phyloP scores from a whole-genome alignment of 1,140 invertebrate genomes.

The Drosophila quadrilineata region DNA sequence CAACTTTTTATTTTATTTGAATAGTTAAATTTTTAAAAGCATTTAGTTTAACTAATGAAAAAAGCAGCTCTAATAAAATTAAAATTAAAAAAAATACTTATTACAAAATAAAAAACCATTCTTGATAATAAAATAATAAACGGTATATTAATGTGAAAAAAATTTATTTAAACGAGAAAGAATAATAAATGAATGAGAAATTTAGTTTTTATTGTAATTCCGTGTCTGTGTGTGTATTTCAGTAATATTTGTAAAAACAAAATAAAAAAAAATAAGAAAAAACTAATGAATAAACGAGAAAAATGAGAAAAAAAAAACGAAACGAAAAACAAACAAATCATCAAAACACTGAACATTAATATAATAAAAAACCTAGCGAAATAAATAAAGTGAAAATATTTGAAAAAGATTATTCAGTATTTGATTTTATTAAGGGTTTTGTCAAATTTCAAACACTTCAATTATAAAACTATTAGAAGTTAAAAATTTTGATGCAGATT shows the following conservation, averaged over 20 bases:
- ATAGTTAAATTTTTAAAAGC: slow-evolving; percentile 65
- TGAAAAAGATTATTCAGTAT: slow-evolving; percentile 45
- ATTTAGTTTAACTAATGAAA: slow-evolving; percentile 66
- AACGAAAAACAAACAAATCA: slow-evolving; percentile 49
- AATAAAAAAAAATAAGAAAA: slow-evolving; percentile 36
- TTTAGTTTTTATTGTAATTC: slow-evolving; percentile 80
- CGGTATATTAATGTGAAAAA: slow-evolving; percentile 42
- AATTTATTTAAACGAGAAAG: slow-evolving; percentile 16
- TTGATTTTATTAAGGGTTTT: neutral
- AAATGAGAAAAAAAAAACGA: slow-evolving; percentile 58
- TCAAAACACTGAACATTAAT: slow-evolving; percentile 60
- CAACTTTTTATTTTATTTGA: slow-evolving; percentile 21
- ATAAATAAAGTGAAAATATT: slow-evolving; percentile 78
- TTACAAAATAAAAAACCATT: slow-evolving; percentile 53
- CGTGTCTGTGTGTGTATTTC: slow-evolving; percentile 79
- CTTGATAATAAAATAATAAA: slow-evolving; percentile 67
- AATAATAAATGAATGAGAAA: slow-evolving; percentile 45
- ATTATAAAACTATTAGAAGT: no score
- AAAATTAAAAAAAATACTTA: slow-evolving; percentile 27
- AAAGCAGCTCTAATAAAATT: slow-evolving; percentile 30
- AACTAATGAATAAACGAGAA: slow-evolving; percentile 46
- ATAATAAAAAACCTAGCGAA: slow-evolving; percentile 76
- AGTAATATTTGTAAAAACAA: slow-evolving; percentile 70
- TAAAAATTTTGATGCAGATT: no score
- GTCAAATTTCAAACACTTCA: no score